phyloP scores from a whole-genome alignment of 2,113 vertebrate genomes.

The Silurus asotus region DNA sequence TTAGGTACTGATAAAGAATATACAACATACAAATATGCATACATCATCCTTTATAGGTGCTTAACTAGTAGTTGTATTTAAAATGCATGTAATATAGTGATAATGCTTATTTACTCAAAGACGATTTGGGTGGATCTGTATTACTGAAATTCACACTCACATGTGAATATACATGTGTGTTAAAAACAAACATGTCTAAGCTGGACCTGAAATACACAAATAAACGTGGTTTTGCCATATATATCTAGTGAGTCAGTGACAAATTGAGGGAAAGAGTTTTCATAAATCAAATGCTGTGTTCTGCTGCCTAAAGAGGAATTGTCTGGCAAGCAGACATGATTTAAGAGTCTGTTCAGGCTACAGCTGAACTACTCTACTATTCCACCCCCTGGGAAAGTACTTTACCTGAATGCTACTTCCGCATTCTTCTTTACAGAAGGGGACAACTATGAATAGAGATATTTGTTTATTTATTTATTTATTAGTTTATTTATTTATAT shows the following conservation, averaged over 20 bases:
- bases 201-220: slow-evolving; percentile 59
- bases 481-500: neutral
- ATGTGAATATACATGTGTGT: slow-evolving; percentile 53
- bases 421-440: slow-evolving; percentile 37
- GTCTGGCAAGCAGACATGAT: slow-evolving; percentile 69
- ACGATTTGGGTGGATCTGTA: neutral
- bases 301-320: slow-evolving; percentile 62
- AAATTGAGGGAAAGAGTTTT: slow-evolving; percentile 69
- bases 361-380: slow-evolving; percentile 47
- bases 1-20: neutral
- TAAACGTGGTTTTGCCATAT: slow-evolving; percentile 72
- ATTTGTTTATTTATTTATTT: neutral
- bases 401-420: slow-evolving; percentile 35
- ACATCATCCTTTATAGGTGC: neutral
- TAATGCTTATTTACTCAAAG: slow-evolving; percentile 6
- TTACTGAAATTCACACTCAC: neutral
- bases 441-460: slow-evolving; percentile 1
- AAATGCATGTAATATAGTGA: slow-evolving; percentile 1
- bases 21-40: neutral
- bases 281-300: slow-evolving; percentile 71
- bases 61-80: neutral
- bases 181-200: slow-evolving; percentile 26
- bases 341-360: slow-evolving; percentile 64
- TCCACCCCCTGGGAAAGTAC: slow-evolving; percentile 45
- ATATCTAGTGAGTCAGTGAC: slow-evolving; percentile 69